Evolutionary conservation across 2,797 vertebrate species (phyloP), one percentile per base, ranked within the genome.

Genomic region (Botia kubotai): DNA sequence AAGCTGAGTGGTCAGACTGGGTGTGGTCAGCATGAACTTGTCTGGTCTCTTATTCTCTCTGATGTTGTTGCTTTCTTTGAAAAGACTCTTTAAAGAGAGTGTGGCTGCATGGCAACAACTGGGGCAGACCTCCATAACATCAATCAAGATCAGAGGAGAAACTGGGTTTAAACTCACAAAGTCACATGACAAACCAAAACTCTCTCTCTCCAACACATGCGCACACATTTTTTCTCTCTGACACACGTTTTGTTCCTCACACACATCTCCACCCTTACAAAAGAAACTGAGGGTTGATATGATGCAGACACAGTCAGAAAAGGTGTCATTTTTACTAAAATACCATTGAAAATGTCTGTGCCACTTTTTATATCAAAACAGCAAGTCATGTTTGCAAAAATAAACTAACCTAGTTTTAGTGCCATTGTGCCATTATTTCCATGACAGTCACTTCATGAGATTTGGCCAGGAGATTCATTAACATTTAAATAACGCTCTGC

Each of bases 41-140:
- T 79, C 26, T 39, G 72, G 75, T 80, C 82, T 63, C 84, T 33
- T 43, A 39, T 87, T 88, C 83, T 82, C 85, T 85, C 86, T 88
- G 81, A 87, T 91, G 89, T 90, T 93, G 90, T 88, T 29, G 87
- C 80, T 46, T 75, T 80, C 48, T 81, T 84, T 91, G 87, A 91
- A 91, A 87, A 71, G 55, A 36, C 17, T 60, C 26, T 33, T 17
- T 76, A 53, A 90, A 81, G 89, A 87, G 87, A 90, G 81, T 89
- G 90, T 88, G 79, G 81, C 53, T 82, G 81, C 90, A 90, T 86
- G 88, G 86, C 53, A 66, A 86, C 79, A 71, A 53, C 68, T 52
- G 57, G 11, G 60, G 60, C 36, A 76, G 82, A 77, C 76, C 52
- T 57, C 21, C 36, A 36, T 43, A 52, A 84, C 71, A 83, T 83